Conservation (phyloP, 1,140 invertebrate genomes). For the Tenebrio molitor region DNA sequence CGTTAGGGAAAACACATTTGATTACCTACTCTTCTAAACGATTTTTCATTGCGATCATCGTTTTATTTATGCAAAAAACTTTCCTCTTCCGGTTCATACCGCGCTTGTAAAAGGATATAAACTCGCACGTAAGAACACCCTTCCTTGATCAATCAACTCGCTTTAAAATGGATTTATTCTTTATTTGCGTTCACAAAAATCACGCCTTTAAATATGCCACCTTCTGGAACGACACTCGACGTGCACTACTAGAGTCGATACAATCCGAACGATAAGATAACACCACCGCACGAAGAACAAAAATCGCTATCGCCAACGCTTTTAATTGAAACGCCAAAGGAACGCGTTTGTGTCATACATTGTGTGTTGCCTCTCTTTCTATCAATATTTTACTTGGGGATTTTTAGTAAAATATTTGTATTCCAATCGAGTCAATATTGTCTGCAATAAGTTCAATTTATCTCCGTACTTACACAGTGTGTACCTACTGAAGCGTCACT, state of each 20-base stretch:
- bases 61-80: slow-evolving; percentile 31
- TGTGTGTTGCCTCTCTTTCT: too few species aligned
- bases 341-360: too few species aligned
- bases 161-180: slow-evolving; percentile 33
- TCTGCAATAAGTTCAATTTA: slow-evolving; percentile 1
- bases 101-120: neutral
- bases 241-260: neutral
- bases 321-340: too few species aligned
- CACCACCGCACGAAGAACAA: neutral
- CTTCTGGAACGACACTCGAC: slow-evolving; percentile 13
- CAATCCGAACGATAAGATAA: too few species aligned
- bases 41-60: slow-evolving; percentile 27
- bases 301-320: too few species aligned
- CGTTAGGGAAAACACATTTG: slow-evolving; percentile 22
- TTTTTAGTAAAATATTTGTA: slow-evolving; percentile 16
- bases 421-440: slow-evolving; percentile 14
- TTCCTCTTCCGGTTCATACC: slow-evolving; percentile 7
- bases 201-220: slow-evolving; percentile 26
- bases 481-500: slow-evolving; percentile 33
- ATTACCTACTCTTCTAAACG: slow-evolving; percentile 28
- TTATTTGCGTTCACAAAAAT: slow-evolving; percentile 27
- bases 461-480: slow-evolving; percentile 7
- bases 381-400: slow-evolving; percentile 19
- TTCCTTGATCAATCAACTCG: slow-evolving; percentile 24
- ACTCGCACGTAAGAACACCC: neutral